Evolutionary conservation across 2,888 invertebrate species (phyloP).

Genomic region (Ormyrus thymus): DNA sequence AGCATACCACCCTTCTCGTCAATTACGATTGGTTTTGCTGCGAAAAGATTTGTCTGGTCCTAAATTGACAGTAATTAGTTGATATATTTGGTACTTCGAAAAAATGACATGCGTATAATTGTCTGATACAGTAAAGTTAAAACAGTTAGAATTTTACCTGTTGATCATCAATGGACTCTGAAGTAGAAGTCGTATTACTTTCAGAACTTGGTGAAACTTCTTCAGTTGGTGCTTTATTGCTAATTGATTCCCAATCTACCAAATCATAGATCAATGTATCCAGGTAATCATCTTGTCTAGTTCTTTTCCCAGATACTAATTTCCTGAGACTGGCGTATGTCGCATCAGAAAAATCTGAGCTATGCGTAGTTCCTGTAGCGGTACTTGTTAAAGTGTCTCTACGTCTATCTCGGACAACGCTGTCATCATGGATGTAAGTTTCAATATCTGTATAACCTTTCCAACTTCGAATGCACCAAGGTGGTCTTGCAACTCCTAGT

Average conservation of each 20-base stretch:
- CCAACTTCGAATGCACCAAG: slow-evolving; percentile 81
- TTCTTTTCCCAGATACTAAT: slow-evolving; percentile 56
- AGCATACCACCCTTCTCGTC: slow-evolving; percentile 77
- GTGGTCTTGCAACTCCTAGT: slow-evolving; percentile 80
- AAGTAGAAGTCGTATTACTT: slow-evolving; percentile 38
- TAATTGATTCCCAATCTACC: slow-evolving; percentile 70
- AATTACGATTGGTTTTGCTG: slow-evolving; percentile 78
- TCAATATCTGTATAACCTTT: slow-evolving; percentile 81
- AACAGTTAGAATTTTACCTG: slow-evolving; percentile 14
- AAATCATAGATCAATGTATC: slow-evolving; percentile 77
- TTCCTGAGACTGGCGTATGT: slow-evolving; percentile 63
- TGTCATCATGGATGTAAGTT: slow-evolving; percentile 80
- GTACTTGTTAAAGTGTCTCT: slow-evolving; percentile 75
- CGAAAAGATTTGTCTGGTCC: slow-evolving; percentile 72
- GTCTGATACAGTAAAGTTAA: not conserved
- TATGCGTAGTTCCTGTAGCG: slow-evolving; percentile 77
- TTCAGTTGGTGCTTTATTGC: slow-evolving; percentile 33
- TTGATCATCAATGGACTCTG: slow-evolving; percentile 58
- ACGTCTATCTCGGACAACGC: slow-evolving; percentile 79
- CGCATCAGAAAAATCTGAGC: slow-evolving; percentile 75
- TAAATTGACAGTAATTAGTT: slow-evolving; percentile 55
- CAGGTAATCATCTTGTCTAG: slow-evolving; percentile 76
- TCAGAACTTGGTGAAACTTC: slow-evolving; percentile 36
- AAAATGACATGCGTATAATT: not conserved
- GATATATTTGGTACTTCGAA: not conserved